Evolutionary conservation across 2,113 vertebrate genomes (phyloP).

Genomic region (Albula goreensis): DNA sequence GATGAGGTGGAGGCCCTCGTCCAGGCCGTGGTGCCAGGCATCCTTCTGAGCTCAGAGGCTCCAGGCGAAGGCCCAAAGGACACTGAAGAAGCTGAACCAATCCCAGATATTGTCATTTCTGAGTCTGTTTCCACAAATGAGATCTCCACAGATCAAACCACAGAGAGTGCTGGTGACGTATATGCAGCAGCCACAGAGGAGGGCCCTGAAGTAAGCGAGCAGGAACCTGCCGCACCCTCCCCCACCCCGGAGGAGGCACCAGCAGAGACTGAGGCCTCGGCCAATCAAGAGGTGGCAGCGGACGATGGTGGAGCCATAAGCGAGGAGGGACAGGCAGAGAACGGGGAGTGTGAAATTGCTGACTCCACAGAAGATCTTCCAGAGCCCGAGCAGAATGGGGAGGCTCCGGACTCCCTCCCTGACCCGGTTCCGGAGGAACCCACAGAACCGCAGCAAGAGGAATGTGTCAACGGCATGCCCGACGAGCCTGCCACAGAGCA

Average conservation of each 20-base stretch:
- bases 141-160: constrained; percentile 37
- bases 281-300: not conserved
- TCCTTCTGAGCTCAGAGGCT: not conserved
- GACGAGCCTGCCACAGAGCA: constrained; percentile 55
- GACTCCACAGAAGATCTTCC: constrained; percentile 38
- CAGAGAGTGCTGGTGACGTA: not conserved
- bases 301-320: not conserved
- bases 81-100: constrained; percentile 25
- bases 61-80: constrained; percentile 3
- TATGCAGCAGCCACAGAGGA: constrained; percentile 35
- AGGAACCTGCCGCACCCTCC: constrained; percentile 19
- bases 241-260: not conserved
- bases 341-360: constrained; percentile 58
- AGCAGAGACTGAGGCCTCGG: constrained; percentile 30
- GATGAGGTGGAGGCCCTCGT: not conserved
- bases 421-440: constrained; percentile 16
- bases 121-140: constrained; percentile 52
- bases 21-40: not conserved
- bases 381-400: constrained; percentile 58
- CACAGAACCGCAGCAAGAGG: constrained; percentile 42
- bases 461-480: constrained; percentile 61
- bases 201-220: not conserved
- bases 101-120: constrained; percentile 64
- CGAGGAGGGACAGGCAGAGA: constrained; percentile 57
- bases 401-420: constrained; percentile 27